phyloP scores from a whole-genome alignment of 1,140 invertebrate genomes.

The Glossosoma conforme region DNA sequence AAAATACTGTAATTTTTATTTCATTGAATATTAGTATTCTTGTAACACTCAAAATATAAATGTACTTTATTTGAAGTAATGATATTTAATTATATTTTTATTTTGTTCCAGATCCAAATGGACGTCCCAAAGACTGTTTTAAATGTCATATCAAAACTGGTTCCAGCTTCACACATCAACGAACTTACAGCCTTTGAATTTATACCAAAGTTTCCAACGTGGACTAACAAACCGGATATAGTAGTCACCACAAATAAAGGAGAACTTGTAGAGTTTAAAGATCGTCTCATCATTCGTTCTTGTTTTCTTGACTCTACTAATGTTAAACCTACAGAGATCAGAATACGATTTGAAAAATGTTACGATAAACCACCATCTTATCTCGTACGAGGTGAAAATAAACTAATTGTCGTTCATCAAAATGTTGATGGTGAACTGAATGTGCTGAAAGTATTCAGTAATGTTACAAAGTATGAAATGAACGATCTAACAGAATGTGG shows the following conservation, averaged over 20 bases:
- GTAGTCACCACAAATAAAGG: conserved; percentile 16
- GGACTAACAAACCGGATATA: conserved; percentile 8
- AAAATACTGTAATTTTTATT: too few species aligned
- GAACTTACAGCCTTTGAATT: conserved; percentile 18
- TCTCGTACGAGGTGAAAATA: conserved; percentile 7
- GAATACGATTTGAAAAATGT: conserved; percentile 7
- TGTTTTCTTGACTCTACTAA: background rate
- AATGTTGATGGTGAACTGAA: conserved; percentile 7
- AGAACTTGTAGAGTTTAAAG: conserved; percentile 20
- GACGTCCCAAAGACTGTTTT: conserved; percentile 8
- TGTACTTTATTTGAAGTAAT: too few species aligned
- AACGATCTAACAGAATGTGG: conserved; percentile 11
- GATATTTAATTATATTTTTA: too few species aligned
- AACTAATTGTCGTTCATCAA: conserved; percentile 11
- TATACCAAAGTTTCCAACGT: conserved; percentile 8
- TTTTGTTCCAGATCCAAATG: conserved; percentile 14
- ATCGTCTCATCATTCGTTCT: conserved; percentile 10
- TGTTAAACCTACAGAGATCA: conserved; percentile 2
- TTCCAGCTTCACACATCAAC: conserved; percentile 12
- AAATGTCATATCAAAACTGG: background rate
- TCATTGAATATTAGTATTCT: too few species aligned
- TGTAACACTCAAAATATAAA: too few species aligned
- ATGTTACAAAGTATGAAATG: conserved; percentile 17
- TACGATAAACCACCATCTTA: background rate
- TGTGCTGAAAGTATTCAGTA: conserved; percentile 8